phyloP scores from a whole-genome alignment of 1,140 invertebrate genomes.

The Cotesia typhae region DNA sequence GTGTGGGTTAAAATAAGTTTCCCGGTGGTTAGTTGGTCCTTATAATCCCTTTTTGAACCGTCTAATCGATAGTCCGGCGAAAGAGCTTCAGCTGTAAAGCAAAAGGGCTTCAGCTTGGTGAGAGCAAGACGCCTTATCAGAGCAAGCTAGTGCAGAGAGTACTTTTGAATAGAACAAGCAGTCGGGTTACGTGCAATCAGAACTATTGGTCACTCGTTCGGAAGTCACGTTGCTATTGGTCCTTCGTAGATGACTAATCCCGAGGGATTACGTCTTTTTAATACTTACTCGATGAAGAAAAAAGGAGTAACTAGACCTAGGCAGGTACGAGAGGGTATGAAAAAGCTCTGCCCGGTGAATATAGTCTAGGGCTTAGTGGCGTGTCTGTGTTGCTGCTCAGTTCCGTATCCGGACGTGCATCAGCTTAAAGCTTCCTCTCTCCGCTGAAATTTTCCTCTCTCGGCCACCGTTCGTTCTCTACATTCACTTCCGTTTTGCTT shows the following conservation, averaged over 20 bases:
- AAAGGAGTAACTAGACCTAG: neutral
- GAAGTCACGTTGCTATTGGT: constrained; percentile 50
- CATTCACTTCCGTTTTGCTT: no score
- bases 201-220: constrained; percentile 49
- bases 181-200: neutral
- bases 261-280: constrained; percentile 50
- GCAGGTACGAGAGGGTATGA: constrained; percentile 1
- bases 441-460: neutral
- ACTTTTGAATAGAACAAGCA: neutral
- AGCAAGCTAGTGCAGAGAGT: neutral
- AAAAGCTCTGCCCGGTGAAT: neutral
- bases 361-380: constrained; percentile 49
- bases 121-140: neutral
- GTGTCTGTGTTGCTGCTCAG: constrained; percentile 46
- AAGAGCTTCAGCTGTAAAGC: neutral
- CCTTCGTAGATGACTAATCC: constrained; percentile 35
- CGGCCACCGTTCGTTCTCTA: constrained; percentile 1
- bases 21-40: constrained; percentile 18
- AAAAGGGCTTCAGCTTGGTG: neutral
- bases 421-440: constrained; percentile 42
- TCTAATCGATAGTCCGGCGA: constrained; percentile 52
- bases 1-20: constrained; percentile 22
- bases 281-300: constrained; percentile 49
- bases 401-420: constrained; percentile 43
- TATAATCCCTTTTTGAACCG: neutral